Evolutionary conservation across 2,888 invertebrate species (phyloP).

Genomic region (Trachelus stipa): DNA sequence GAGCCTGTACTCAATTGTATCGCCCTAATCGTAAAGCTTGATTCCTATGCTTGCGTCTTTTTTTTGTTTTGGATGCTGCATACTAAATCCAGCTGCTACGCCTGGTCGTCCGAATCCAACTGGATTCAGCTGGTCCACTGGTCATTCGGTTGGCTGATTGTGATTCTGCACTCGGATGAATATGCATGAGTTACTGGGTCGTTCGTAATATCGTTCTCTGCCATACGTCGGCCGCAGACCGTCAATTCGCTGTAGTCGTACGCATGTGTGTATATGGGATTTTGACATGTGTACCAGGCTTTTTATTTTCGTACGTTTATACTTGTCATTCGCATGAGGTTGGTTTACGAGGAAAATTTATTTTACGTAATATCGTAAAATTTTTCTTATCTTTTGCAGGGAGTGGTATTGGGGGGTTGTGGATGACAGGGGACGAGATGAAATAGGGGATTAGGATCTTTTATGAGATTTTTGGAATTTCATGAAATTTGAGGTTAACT

Average conservation of each 20-base stretch:
- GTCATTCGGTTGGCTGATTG: neutral
- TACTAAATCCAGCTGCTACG: neutral
- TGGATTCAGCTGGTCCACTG: neutral
- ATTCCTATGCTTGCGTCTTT: neutral
- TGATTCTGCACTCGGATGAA: slow-evolving; percentile 30
- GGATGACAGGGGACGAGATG: neutral
- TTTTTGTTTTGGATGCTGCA: neutral
- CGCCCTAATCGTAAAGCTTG: slow-evolving; percentile 15
- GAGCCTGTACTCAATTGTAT: slow-evolving; percentile 36
- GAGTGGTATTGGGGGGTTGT: neutral
- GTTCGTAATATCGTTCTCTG: slow-evolving; percentile 45
- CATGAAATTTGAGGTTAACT: neutral
- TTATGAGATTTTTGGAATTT: too few relatives aligned
- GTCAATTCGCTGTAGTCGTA: slow-evolving; percentile 34
- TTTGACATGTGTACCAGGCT: neutral
- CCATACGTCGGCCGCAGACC: slow-evolving; percentile 46
- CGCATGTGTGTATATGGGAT: neutral
- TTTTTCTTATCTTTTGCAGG: neutral
- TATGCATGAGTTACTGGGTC: slow-evolving; percentile 43
- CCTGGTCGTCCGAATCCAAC: neutral
- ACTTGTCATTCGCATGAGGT: slow-evolving; percentile 12
- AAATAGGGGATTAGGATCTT: neutral
- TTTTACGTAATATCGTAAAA: slow-evolving; percentile 2
- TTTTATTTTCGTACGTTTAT: neutral
- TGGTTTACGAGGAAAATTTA: slow-evolving; percentile 13